A percentile compares a stretch with the other conserved stretches of the same genome.
These are phyloP conservation scores for Zaprionus ornatus DNA, from an alignment of 1,140 invertebrate species.

Conservation along the genomic window DNA sequence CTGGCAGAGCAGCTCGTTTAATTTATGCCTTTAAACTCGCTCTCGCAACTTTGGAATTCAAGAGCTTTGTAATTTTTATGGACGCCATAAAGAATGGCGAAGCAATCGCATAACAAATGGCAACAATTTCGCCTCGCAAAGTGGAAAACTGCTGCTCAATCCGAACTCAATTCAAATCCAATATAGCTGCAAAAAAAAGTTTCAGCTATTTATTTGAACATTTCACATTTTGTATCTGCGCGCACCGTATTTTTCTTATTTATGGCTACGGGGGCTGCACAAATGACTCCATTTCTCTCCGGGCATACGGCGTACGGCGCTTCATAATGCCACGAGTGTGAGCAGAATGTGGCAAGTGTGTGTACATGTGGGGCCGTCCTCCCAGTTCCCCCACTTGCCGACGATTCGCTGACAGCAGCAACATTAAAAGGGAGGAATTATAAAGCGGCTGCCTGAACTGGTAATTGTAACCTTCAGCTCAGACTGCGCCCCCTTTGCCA, in stretches of 20 bases:
- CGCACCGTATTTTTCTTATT: conserved; percentile 74
- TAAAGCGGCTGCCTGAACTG: conserved; percentile 51
- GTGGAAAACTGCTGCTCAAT: conserved; percentile 47
- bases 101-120: conserved; percentile 77
- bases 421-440: conserved; percentile 67
- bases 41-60: conserved; percentile 57
- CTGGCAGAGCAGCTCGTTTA: conserved; percentile 44
- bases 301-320: conserved; percentile 1
- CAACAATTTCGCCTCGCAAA: conserved; percentile 76
- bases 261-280: conserved; percentile 48
- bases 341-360: not conserved
- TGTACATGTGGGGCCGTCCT: not conserved
- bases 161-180: conserved; percentile 55
- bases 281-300: conserved; percentile 69
- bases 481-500: conserved; percentile 20
- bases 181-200: conserved; percentile 65
- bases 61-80: conserved; percentile 62
- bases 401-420: conserved; percentile 69
- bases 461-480: conserved; percentile 68
- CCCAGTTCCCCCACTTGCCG: conserved; percentile 15
- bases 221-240: conserved; percentile 79
- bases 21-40: conserved; percentile 72
- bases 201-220: conserved; percentile 77
- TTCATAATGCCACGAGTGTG: not conserved
- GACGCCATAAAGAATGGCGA: conserved; percentile 52